phyloP scores from a whole-genome alignment of 2,888 invertebrate species.

The Conomelus anceps region DNA sequence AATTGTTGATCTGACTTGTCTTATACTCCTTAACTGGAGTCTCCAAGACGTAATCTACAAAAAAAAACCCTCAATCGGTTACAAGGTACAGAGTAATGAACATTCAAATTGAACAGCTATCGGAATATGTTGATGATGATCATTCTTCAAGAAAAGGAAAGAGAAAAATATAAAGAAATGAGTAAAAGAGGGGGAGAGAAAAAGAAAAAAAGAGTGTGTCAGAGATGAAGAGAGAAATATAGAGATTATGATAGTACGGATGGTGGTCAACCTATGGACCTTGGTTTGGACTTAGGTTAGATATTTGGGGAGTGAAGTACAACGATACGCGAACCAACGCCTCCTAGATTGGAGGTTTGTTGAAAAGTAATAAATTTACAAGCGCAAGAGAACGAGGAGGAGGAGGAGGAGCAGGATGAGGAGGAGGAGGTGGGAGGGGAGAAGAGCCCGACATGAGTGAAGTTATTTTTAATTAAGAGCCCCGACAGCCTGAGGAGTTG shows the following conservation, averaged over 20 bases:
- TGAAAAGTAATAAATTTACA: background rate
- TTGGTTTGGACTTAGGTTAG: background rate
- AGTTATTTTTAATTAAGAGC: background rate
- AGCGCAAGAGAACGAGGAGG: background rate
- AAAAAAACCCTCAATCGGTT: background rate
- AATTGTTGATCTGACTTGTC: no score
- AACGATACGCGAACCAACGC: background rate
- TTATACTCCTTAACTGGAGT: no score
- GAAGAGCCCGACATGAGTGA: background rate
- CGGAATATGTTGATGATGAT: background rate
- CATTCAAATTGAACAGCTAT: background rate
- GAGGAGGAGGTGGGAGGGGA: background rate
- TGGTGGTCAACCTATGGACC: background rate
- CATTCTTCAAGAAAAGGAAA: background rate
- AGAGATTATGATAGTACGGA: background rate
- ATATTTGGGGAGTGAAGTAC: background rate
- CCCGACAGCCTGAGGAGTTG: background rate
- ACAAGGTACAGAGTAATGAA: background rate
- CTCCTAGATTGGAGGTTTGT: background rate
- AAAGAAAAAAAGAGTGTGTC: background rate
- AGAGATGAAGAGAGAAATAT: no score
- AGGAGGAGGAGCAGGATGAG: background rate
- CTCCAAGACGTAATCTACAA: no score
- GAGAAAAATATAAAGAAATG: background rate
- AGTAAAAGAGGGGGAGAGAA: background rate